phyloP scores from a whole-genome alignment of 2,888 invertebrate species.

The Leptinotarsa haldemani region DNA sequence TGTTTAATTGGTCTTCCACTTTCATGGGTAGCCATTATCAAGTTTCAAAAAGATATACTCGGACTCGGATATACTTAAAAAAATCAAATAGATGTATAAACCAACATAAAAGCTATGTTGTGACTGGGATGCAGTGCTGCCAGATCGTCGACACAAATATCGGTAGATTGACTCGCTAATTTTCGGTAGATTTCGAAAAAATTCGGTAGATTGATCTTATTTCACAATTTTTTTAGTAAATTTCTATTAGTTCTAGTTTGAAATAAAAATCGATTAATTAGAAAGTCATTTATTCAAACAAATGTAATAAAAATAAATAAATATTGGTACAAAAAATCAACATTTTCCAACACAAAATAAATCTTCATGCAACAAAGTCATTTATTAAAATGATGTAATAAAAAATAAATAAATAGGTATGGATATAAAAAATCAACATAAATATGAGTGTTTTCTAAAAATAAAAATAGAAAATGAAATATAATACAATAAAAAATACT shows the following conservation, averaged over 20 bases:
- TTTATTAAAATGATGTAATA: not conserved
- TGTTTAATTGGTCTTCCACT: too few relatives aligned
- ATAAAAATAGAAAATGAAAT: not conserved
- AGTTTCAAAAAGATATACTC: too few relatives aligned
- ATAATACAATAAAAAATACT: conserved; percentile 1
- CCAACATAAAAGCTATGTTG: too few relatives aligned
- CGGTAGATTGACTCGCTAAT: not conserved
- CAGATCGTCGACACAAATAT: not conserved
- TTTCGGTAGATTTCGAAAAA: conserved; percentile 1
- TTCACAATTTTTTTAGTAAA: not conserved
- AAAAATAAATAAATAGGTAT: not conserved
- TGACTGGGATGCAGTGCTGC: too few relatives aligned
- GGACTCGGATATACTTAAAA: too few relatives aligned
- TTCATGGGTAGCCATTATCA: too few relatives aligned
- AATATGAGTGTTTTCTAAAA: not conserved
- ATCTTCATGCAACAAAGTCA: not conserved
- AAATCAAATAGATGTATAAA: too few relatives aligned
- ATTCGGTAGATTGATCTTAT: not conserved
- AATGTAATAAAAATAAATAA: not conserved
- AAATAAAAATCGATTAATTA: not conserved
- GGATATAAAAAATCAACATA: not conserved
- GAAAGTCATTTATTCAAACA: not conserved
- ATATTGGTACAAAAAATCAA: not conserved
- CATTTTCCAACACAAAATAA: conserved; percentile 1
- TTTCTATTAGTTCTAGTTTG: not conserved